Evolutionary conservation across 2,113 vertebrate species (phyloP), one percentile per base, ranked within the genome.

Genomic region (Sylvietta virens): DNA sequence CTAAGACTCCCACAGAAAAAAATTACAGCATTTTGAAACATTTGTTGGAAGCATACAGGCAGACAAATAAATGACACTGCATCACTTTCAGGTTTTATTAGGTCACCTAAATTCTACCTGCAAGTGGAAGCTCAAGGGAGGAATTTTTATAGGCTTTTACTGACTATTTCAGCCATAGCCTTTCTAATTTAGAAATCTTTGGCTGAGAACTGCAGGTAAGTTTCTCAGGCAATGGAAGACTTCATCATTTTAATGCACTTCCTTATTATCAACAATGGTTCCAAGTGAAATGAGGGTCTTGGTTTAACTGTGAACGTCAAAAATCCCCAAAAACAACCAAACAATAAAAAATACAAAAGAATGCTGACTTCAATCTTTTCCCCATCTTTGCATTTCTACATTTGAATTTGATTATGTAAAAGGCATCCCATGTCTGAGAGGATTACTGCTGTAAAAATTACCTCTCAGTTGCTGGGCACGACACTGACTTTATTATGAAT

Each of bases 21-120:
- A 73, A 95, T 70, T 50, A 88, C 82, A 94, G 95, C 88, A 97
- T 97, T 97, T 98, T 96, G 88, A 97, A 97, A 96, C 83, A 97
- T 81, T 97, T 97, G 91, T 97, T 97, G 81, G 69, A 90, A 94
- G 88, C 60, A 83, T 28, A 95, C 64, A 95, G 95, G 92, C 93
- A 97, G 93, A 88, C 82, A 96, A 96, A 96, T 94, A 98, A 97
- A 84, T 95, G 89, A 89, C 80, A 95, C 44, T 92, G 58, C 73
- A 94, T 87, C 81, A 81, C 53, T 91, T 97, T 77, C 83, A 93
- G 81, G 65, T 64, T 94, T 92, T 97, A 86, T 74, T 85, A 91
- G 90, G 96, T 87, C 89, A 97, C 77, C 95, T 94, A 86, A 90
- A 92, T 83, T 93, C 76, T 53, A 92, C 65, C 74, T 95, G 53